A percentile compares a stretch with the other conserved stretches of the same genome.
These are phyloP conservation scores for Pseudonaja textilis DNA, from an alignment of 2,113 vertebrate species.

Conservation along the genomic window DNA sequence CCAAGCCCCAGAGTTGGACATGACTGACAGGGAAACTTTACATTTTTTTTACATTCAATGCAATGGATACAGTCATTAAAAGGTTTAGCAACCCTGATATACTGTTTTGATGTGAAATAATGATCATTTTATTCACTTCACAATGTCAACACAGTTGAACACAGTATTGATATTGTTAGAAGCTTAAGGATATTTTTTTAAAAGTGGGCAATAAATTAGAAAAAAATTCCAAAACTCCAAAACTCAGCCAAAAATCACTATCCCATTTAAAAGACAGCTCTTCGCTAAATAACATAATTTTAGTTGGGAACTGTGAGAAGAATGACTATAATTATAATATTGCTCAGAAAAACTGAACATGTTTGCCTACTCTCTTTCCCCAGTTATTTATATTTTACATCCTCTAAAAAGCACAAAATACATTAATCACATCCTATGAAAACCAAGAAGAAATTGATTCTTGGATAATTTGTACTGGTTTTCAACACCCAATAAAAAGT, in stretches of 20 bases:
- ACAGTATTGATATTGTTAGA: background rate
- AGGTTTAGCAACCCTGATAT: background rate
- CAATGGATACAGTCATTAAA: background rate
- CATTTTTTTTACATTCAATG: background rate
- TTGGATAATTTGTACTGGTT: background rate
- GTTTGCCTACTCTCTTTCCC: background rate
- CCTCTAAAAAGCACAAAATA: background rate
- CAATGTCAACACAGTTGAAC: background rate
- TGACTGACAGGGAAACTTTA: background rate
- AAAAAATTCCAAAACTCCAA: background rate
- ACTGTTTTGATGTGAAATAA: background rate
- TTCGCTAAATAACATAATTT: background rate
- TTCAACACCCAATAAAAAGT: background rate
- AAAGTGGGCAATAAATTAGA: background rate
- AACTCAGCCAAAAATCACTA: background rate
- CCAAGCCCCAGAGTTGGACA: background rate
- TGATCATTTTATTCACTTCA: background rate
- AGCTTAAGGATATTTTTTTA: background rate
- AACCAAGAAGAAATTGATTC: background rate
- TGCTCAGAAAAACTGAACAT: constrained; percentile 4
- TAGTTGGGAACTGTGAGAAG: background rate
- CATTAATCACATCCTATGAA: background rate
- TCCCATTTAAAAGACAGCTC: background rate
- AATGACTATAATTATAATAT: background rate
- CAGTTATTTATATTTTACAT: background rate